Conservation (phyloP, 2,888 invertebrate genomes). For the Sminthurides aquaticus region DNA sequence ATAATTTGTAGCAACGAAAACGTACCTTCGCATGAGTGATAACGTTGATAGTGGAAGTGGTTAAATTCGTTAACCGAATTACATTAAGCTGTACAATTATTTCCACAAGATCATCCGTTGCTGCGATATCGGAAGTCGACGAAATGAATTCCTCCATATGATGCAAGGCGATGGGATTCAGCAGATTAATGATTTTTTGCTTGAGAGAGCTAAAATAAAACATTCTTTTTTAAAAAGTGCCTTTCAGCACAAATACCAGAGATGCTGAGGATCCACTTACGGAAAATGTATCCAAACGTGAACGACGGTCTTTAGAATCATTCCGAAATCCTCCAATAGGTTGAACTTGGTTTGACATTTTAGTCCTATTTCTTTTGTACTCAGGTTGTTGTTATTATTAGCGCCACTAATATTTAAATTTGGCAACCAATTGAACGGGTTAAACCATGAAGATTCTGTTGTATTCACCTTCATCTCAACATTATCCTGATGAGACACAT, state of each 20-base stretch:
- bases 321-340: conserved; percentile 14
- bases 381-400: conserved; percentile 15
- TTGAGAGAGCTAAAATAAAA: conserved; percentile 10
- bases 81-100: conserved; percentile 25
- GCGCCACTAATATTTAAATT: not conserved
- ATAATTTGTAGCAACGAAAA: no score
- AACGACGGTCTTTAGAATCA: conserved; percentile 18
- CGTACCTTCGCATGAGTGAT: conserved; percentile 17
- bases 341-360: conserved; percentile 18
- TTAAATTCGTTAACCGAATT: conserved; percentile 21
- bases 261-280: conserved; percentile 9
- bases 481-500: conserved; percentile 15
- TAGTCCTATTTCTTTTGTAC: not conserved
- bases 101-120: conserved; percentile 23
- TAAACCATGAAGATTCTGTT: conserved; percentile 19
- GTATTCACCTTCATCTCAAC: conserved; percentile 11
- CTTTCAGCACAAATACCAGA: no score
- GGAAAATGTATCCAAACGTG: conserved; percentile 17
- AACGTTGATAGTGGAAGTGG: conserved; percentile 17
- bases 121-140: conserved; percentile 16
- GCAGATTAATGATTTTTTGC: conserved; percentile 23
- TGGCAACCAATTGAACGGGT: conserved; percentile 17
- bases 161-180: conserved; percentile 29
- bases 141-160: conserved; percentile 23
- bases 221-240: no score